Percentiles rank a stretch among this genome's conserved stretches.
These are phyloP conservation scores for Hemistola chrysoprasaria DNA, from an alignment of 2,888 invertebrate genomes.

Conservation along the genomic window DNA sequence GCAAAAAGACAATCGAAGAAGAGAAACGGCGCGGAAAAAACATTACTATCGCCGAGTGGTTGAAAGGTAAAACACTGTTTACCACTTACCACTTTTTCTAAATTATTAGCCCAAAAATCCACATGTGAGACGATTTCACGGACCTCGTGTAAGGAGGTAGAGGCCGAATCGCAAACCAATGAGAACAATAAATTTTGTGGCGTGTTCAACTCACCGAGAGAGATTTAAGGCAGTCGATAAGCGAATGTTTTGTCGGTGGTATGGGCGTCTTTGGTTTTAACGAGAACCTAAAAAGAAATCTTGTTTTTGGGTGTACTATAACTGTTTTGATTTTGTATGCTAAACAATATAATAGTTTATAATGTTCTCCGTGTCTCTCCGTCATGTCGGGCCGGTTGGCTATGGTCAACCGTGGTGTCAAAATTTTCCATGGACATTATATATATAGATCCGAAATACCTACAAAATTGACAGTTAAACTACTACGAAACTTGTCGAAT, in stretches of 20 bases:
- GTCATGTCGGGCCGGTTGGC: too few species aligned
- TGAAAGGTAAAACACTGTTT: slow-evolving; percentile 26
- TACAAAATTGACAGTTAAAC: too few species aligned
- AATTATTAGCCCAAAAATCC: slow-evolving; percentile 33
- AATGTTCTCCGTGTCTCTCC: too few species aligned
- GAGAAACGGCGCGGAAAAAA: slow-evolving; percentile 26
- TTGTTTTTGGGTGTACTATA: too few species aligned
- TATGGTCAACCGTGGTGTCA: too few species aligned
- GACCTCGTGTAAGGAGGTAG: slow-evolving; percentile 29
- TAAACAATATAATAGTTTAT: too few species aligned
- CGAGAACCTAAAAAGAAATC: too few species aligned
- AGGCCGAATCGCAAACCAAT: slow-evolving; percentile 42
- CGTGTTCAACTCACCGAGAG: slow-evolving; percentile 57
- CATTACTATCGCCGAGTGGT: slow-evolving; percentile 21
- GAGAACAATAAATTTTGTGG: slow-evolving; percentile 48
- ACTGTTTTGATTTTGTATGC: too few species aligned
- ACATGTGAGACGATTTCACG: slow-evolving; percentile 36
- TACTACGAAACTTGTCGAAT: too few species aligned
- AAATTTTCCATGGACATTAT: too few species aligned
- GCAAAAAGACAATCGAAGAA: slow-evolving; percentile 17
- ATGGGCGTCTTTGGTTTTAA: slow-evolving; percentile 29
- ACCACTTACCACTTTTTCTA: slow-evolving; percentile 19
- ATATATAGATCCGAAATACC: too few species aligned
- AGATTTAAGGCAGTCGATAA: slow-evolving; percentile 65
- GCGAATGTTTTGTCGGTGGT: slow-evolving; percentile 54